Percentiles rank a stretch among this genome's conserved stretches.
These are phyloP conservation scores for Chaetodon trifasciatus DNA, from an alignment of 2,797 vertebrate species.

Conservation along the genomic window DNA sequence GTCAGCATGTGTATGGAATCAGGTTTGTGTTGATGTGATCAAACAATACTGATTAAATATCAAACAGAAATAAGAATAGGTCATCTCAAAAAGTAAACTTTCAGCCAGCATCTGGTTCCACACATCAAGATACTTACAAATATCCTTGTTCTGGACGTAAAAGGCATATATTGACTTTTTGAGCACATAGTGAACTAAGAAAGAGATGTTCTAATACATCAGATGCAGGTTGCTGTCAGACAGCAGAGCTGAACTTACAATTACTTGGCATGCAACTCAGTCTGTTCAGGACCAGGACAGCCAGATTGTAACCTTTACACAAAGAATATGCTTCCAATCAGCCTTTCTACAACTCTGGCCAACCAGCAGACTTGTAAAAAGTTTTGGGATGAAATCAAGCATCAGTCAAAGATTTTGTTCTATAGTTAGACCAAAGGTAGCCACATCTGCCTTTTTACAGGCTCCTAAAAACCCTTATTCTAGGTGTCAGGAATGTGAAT, in stretches of 20 bases:
- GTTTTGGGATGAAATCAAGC: not conserved
- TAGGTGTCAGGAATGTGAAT: slow-evolving; percentile 25
- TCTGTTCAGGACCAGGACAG: slow-evolving; percentile 23
- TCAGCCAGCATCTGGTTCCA: too few species aligned
- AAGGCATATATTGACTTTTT: not conserved
- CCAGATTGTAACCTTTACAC: slow-evolving; percentile 1
- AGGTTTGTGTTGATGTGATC: too few species aligned
- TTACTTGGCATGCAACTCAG: slow-evolving; percentile 8
- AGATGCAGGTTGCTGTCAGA: not conserved
- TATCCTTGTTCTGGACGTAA: slow-evolving; percentile 2
- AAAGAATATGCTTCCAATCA: slow-evolving; percentile 14
- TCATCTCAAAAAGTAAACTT: too few species aligned
- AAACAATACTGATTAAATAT: too few species aligned
- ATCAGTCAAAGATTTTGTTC: not conserved
- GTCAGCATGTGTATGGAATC: not conserved
- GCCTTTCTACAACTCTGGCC: not conserved
- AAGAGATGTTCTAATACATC: not conserved
- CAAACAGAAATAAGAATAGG: too few species aligned
- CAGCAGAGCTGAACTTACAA: slow-evolving; percentile 12
- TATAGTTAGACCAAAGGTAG: not conserved
- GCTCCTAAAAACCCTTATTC: not conserved
- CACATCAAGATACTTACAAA: not conserved
- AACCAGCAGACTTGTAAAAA: not conserved
- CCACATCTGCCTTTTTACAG: slow-evolving; percentile 10
- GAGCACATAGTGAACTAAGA: not conserved